Conservation (phyloP, 2,797 vertebrate species). For the Oreortyx pictus region DNA sequence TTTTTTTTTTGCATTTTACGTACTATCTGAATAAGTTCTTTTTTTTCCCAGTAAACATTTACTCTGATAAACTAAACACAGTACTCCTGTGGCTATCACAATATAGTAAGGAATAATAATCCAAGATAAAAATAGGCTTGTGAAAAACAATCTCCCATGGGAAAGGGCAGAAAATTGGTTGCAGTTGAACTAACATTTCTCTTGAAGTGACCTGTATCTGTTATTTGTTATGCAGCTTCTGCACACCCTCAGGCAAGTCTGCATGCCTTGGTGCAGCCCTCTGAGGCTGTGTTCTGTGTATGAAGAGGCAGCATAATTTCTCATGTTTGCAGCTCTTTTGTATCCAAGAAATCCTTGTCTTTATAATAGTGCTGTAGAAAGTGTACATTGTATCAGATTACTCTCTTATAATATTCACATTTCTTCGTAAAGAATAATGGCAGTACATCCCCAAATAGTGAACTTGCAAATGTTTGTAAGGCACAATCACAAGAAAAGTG, state of each 20-base stretch:
- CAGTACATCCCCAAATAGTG: slow-evolving; percentile 4
- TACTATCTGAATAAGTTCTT: neutral
- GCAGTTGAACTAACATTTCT: slow-evolving; percentile 61
- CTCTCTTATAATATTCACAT: neutral
- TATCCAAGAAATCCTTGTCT: neutral
- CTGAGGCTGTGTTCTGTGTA: neutral
- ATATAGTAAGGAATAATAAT: slow-evolving; percentile 1
- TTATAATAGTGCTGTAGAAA: neutral
- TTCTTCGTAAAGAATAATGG: slow-evolving; percentile 7
- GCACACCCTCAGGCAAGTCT: neutral
- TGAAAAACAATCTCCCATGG: slow-evolving; percentile 4
- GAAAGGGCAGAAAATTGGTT: slow-evolving; percentile 63
- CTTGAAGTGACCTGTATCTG: neutral
- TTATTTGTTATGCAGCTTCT: neutral
- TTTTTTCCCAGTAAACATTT: neutral
- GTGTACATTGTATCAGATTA: neutral
- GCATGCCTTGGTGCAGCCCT: neutral
- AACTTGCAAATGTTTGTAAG: neutral
- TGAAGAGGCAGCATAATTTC: neutral
- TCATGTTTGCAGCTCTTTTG: neutral
- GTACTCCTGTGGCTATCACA: neutral
- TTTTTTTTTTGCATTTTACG: neutral
- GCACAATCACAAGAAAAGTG: neutral
- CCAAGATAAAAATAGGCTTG: neutral
- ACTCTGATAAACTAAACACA: neutral